Percentiles rank a stretch among this genome's conserved stretches.
Conservation (phyloP, 1,140 invertebrate genomes). For the Cherax quadricarinatus region DNA sequence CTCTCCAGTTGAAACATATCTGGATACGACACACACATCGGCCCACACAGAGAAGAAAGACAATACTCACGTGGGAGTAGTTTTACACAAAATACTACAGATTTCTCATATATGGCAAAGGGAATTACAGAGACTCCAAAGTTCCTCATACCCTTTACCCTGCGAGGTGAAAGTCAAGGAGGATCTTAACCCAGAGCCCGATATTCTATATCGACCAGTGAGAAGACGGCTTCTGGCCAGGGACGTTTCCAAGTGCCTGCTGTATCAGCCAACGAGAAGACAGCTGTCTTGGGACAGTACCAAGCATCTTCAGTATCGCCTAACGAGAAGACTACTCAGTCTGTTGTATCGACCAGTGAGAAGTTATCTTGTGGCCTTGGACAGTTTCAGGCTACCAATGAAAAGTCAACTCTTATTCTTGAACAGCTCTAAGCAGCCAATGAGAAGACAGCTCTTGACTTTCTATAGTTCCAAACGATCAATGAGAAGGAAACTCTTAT, state of each 20-base stretch:
- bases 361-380: too few species aligned
- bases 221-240: background rate
- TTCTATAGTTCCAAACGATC: too few species aligned
- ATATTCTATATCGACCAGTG: background rate
- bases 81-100: background rate
- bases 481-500: too few species aligned
- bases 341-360: too few species aligned
- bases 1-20: background rate
- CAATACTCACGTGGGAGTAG: background rate
- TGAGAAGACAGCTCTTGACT: too few species aligned
- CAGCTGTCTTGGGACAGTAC: background rate
- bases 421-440: too few species aligned
- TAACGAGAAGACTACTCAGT: too few species aligned
- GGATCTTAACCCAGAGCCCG: background rate
- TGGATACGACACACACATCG: background rate
- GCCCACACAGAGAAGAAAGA: background rate
- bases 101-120: background rate
- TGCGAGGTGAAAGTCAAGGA: background rate
- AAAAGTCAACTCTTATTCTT: too few species aligned
- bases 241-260: too few species aligned
- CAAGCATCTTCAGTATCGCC: background rate
- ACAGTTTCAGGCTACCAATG: too few species aligned
- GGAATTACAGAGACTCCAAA: background rate
- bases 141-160: background rate
- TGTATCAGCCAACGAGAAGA: background rate